Conservation (phyloP, 1,140 invertebrate genomes). For the Maniola jurtina region DNA sequence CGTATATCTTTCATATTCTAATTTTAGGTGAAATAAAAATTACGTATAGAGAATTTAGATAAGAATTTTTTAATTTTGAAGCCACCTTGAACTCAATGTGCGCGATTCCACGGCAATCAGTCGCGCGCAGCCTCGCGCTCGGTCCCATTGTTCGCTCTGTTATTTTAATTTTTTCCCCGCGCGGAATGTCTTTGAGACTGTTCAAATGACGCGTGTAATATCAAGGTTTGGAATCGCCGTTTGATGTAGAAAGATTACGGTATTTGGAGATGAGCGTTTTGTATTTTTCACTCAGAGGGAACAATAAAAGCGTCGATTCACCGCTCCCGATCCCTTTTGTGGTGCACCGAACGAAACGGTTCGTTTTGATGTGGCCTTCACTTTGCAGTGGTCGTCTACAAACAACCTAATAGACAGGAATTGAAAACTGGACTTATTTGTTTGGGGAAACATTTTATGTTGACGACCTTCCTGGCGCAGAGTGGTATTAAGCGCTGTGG, state of each 20-base stretch:
- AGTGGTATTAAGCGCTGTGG: too few relatives aligned
- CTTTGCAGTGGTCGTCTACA: constrained; percentile 19
- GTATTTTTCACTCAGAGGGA: constrained; percentile 63
- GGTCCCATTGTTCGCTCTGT: constrained; percentile 54
- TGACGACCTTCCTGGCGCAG: too few relatives aligned
- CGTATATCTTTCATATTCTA: neutral
- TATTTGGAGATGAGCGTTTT: constrained; percentile 63
- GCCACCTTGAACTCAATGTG: constrained; percentile 35
- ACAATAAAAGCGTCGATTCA: constrained; percentile 56
- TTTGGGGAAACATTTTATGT: constrained; percentile 2
- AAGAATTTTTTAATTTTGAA: constrained; percentile 66
- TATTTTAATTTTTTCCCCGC: constrained; percentile 74
- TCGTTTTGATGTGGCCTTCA: constrained; percentile 33
- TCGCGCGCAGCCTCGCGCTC: neutral
- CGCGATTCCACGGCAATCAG: constrained; percentile 24
- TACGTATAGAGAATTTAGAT: constrained; percentile 25
- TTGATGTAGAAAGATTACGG: constrained; percentile 73
- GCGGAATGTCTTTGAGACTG: constrained; percentile 74
- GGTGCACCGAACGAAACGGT: constrained; percentile 42
- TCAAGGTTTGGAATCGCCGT: constrained; percentile 64
- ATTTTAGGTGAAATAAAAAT: constrained; percentile 1
- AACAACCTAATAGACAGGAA: constrained; percentile 4
- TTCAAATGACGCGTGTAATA: constrained; percentile 78
- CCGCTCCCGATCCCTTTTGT: constrained; percentile 53
- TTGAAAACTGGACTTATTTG: constrained; percentile 4